A percentile compares a stretch with the other conserved stretches of the same genome.
Conservation (phyloP, 2,113 vertebrate species). For the Neogobius melanostomus region DNA sequence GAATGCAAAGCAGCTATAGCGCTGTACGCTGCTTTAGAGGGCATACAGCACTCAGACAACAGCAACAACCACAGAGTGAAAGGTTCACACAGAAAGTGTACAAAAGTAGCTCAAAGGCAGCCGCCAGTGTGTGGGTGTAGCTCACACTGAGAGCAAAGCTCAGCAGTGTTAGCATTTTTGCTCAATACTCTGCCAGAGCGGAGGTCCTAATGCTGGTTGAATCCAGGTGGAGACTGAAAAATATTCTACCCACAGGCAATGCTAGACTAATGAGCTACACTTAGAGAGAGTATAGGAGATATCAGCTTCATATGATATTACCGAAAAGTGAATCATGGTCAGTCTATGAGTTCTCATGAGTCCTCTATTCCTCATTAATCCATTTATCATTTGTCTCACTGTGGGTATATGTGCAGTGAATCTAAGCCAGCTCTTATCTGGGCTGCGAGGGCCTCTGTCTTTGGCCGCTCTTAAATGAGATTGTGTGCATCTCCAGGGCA, state of each 20-base stretch:
- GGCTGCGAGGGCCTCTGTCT: constrained; percentile 27
- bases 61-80: constrained; percentile 42
- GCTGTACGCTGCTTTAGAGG: constrained; percentile 45
- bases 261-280: constrained; percentile 27
- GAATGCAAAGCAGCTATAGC: constrained; percentile 65
- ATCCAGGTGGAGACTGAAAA: constrained; percentile 28
- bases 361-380: constrained; percentile 26
- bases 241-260: constrained; percentile 21
- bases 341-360: constrained; percentile 50
- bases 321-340: constrained; percentile 1
- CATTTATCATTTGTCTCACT: constrained; percentile 40
- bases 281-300: constrained; percentile 6
- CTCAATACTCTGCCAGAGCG: constrained; percentile 18
- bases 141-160: constrained; percentile 28
- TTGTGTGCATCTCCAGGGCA: constrained; percentile 40
- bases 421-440: constrained; percentile 35
- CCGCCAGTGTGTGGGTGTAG: constrained; percentile 44
- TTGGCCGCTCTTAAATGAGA: constrained; percentile 31
- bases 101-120: constrained; percentile 2
- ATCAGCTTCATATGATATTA: constrained; percentile 20
- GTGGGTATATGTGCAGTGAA: constrained; percentile 33
- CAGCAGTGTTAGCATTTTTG: constrained; percentile 16
- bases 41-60: constrained; percentile 47
- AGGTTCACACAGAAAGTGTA: constrained; percentile 30
- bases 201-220: constrained; percentile 24